Evolutionary conservation across 2,113 vertebrate species (phyloP), one percentile per base, ranked within the genome.

Genomic region (Cochlearius cochlearius): DNA sequence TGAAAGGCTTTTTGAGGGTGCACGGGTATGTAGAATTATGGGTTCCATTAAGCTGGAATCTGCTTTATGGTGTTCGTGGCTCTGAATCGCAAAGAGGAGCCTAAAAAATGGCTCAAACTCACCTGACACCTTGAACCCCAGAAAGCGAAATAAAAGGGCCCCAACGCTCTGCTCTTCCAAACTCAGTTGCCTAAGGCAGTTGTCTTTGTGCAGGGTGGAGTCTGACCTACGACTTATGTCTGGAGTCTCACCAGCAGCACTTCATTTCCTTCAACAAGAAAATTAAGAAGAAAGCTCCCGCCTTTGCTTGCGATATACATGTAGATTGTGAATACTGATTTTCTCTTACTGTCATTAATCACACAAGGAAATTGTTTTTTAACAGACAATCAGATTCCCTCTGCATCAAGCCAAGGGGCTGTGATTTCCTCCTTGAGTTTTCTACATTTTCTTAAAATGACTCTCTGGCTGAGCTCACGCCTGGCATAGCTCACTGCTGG

Each of bases 211-310:
- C 52, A 56, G 43, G 71, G 47, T 74, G 67, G 53, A 71, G 66
- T 19, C 41, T 0, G 1, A 30, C 29, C 49, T 11, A 0, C 68
- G 45, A 36, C 13, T 93, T 76, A 2, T 2, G 6, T 12, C 59
- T 36, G 79, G 41, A 74, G 79, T 41, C 50, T 81, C 50, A 30
- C n/a, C 47, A 92, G 53, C 76, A 36, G 4, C 45, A 38, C 52
- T 81, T 85, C 69, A 23, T 41, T 43, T 43, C 52, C 69, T 86
- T 41, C 22, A 66, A 12, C 38, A 63, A 60, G n/a, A 68, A 83
- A 93, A 71, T 41, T 41, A 83, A 80, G 68, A 16, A 39, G 29
- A 34, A 55, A 74, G 36, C 8, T 84, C 64, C 36, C 74, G 78
- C 45, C 72, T 86, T 67, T 80, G 34, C 69, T 94, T 86, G 41